These are phyloP conservation scores for Lasioglossum vierecki DNA, from an alignment of 2,888 invertebrate genomes.

Conservation along the genomic window DNA sequence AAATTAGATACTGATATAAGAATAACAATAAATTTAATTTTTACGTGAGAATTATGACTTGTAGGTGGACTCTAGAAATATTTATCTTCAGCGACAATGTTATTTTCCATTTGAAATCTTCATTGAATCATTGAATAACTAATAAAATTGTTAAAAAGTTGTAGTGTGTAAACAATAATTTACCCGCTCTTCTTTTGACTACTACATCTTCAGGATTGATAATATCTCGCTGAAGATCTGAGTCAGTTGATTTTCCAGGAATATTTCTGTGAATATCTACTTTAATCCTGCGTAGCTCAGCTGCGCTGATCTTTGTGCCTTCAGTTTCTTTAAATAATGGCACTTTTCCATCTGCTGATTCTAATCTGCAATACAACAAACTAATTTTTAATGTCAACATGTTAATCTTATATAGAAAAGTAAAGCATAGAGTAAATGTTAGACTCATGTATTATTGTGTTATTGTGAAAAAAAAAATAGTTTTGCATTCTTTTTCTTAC, in stretches of 20 bases:
- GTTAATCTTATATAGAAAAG: too few relatives aligned
- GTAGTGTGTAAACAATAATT: slow-evolving; percentile 49
- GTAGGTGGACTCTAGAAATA: too few relatives aligned
- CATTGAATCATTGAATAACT: slow-evolving; percentile 9
- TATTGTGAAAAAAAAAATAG: too few relatives aligned
- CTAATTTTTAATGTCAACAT: too few relatives aligned
- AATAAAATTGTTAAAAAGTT: neutral
- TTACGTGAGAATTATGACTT: too few relatives aligned
- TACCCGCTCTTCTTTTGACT: slow-evolving; percentile 76
- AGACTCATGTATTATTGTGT: too few relatives aligned
- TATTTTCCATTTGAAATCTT: neutral
- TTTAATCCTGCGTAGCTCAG: slow-evolving; percentile 71
- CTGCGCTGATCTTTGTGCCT: slow-evolving; percentile 60
- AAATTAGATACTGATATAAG: too few relatives aligned
- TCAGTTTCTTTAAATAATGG: slow-evolving; percentile 74
- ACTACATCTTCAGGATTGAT: slow-evolving; percentile 73
- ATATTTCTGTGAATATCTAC: slow-evolving; percentile 72
- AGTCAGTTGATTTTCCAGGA: slow-evolving; percentile 37
- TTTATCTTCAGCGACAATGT: too few relatives aligned
- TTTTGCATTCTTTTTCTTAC: too few relatives aligned
- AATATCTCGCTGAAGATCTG: slow-evolving; percentile 70
- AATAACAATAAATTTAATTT: too few relatives aligned
- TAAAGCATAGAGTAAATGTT: neutral
- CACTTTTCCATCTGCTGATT: slow-evolving; percentile 55
- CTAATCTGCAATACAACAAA: slow-evolving; percentile 57